A percentile compares a stretch with the other conserved stretches of the same genome.
Conservation (phyloP, 2,113 vertebrate species). For the Aleadryas rufinucha region DNA sequence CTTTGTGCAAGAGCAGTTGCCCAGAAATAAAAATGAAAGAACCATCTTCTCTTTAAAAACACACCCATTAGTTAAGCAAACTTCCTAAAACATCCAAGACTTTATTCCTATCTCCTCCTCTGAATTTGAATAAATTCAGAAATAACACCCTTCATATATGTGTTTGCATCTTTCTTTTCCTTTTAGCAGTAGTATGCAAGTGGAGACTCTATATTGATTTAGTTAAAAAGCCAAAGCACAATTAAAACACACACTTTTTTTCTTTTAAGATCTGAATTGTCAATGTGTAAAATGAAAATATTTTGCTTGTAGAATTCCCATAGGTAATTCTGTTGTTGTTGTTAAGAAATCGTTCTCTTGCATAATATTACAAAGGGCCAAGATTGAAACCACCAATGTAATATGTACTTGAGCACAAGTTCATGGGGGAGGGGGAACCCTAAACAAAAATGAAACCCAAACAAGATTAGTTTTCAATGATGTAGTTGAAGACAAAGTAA, state of each 20-base stretch:
- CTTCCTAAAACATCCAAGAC: not conserved
- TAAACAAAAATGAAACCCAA: not conserved
- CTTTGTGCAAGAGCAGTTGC: not conserved
- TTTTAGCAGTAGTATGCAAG: not conserved
- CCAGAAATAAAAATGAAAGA: not conserved
- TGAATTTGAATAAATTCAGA: not conserved
- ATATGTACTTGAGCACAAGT: not conserved
- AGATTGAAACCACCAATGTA: not conserved
- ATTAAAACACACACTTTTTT: not conserved
- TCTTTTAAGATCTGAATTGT: not conserved
- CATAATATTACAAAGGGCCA: not conserved
- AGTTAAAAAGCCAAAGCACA: not conserved
- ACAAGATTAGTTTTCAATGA: constrained; percentile 8
- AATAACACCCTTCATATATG: not conserved
- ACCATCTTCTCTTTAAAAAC: not conserved
- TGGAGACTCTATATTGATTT: not conserved
- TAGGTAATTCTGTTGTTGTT: not conserved
- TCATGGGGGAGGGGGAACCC: not conserved
- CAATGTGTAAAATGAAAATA: not conserved
- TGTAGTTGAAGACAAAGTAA: constrained; percentile 12
- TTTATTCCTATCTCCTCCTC: not conserved
- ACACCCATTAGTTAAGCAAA: not conserved
- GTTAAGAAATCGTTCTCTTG: not conserved
- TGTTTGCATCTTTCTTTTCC: not conserved
- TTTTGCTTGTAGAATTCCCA: not conserved